Evolutionary conservation across 2,888 invertebrate genomes (phyloP), one percentile per base, ranked within the genome.

Genomic region (Tetropium fuscum): DNA sequence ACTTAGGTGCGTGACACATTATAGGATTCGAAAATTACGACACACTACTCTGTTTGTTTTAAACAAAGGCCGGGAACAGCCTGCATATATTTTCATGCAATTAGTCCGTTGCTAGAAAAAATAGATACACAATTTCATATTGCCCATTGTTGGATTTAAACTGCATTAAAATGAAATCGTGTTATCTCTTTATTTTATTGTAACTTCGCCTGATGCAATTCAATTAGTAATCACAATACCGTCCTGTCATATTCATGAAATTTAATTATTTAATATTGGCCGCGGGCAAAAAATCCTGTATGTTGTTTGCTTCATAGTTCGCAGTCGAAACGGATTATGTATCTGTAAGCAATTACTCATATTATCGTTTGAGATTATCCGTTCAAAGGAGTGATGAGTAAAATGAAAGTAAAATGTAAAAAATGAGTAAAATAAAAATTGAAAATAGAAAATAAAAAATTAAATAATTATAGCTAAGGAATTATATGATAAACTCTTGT

Each of bases 81-180:
- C 4, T 16, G 44, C 15, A 44, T 44, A 27, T n/a, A 44, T 44
- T 44, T 44, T 16, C 44, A 44, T 44, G 16, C n/a, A 44, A 44
- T 44, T 44, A 44, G n/a, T 44, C 27, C 18, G 15, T n/a, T 5
- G n/a, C 2, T 8, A 27, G 20, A 44, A 44, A n/a, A 44, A 44
- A 44, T 27, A 27, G 16, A 3, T 15, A 27, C 44, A 16, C 15
- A 15, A 27, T 44, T 27, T 20, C 27, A 44, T 22, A 15, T 25
- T 7, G 8, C 13, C 22, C 43, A 5, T 0, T 2, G 25, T 27
- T 1, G 10, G 7, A 18, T 18, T 11, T 41, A 41, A 41, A 41
- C 11, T 25, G 44, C 15, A 25, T 30, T 44, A 27, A 16, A 16
- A 27, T 44, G 15, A 40, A 20, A 40, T 19, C 11, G 3, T 13